A percentile compares a stretch with the other conserved stretches of the same genome.
Conservation (phyloP, 2,113 vertebrate species). For the Sapajus apella region DNA sequence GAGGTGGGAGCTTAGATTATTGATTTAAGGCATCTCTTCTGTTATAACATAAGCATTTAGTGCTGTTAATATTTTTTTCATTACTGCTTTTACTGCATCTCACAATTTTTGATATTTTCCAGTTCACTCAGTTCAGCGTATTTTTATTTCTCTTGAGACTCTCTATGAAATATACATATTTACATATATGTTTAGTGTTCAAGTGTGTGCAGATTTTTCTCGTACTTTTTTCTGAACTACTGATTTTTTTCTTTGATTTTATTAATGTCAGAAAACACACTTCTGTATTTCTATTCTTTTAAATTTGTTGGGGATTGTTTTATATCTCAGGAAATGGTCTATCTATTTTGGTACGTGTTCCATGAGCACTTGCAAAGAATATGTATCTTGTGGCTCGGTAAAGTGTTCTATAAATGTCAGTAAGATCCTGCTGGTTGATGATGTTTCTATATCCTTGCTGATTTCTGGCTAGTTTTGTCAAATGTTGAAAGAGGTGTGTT, state of each 20-base stretch:
- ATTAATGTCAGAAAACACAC: neutral
- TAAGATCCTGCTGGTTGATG: neutral
- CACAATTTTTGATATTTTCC: neutral
- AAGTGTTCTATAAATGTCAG: neutral
- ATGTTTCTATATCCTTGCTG: neutral
- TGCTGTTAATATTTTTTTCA: neutral
- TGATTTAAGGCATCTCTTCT: neutral
- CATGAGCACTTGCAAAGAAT: neutral
- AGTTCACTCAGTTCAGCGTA: neutral
- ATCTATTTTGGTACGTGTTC: neutral
- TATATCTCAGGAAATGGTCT: neutral
- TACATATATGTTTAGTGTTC: neutral
- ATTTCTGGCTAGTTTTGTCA: neutral
- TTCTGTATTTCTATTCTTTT: neutral
- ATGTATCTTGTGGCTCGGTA: neutral
- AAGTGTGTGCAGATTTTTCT: neutral
- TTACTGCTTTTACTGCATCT: neutral
- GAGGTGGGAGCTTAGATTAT: neutral
- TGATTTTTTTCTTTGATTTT: neutral
- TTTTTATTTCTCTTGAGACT: neutral
- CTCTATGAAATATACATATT: neutral
- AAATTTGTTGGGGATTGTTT: neutral
- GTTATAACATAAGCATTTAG: neutral
- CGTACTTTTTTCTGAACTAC: neutral
- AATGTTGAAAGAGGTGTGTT: neutral